phyloP scores from a whole-genome alignment of 2,113 vertebrate genomes.

The Reinhardtius hippoglossoides region DNA sequence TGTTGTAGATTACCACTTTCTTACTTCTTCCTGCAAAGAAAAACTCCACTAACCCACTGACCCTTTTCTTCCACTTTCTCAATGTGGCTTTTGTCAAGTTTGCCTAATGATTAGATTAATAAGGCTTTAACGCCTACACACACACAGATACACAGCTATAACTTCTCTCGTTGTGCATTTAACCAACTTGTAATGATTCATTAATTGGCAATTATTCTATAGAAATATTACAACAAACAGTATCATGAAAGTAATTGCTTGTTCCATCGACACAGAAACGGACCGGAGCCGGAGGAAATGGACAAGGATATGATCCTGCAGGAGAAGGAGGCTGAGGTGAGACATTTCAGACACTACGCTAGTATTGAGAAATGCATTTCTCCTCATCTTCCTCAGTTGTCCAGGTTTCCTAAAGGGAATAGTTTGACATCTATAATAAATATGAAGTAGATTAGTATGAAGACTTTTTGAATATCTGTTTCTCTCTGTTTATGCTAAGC shows the following conservation, averaged over 20 bases:
- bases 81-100: constrained; percentile 59
- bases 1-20: constrained; percentile 56
- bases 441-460: background rate
- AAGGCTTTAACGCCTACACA: background rate
- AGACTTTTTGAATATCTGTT: background rate
- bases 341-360: background rate
- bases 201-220: background rate
- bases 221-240: background rate
- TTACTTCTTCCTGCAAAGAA: constrained; percentile 14
- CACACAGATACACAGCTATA: constrained; percentile 1
- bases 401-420: background rate
- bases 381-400: background rate
- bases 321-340: constrained; percentile 98
- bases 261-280: constrained; percentile 82
- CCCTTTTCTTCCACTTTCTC: constrained; percentile 48
- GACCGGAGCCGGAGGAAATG: constrained; percentile 92
- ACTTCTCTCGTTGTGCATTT: constrained; percentile 13
- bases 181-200: background rate
- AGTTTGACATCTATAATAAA: background rate
- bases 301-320: constrained; percentile 97
- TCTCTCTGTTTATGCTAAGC: background rate
- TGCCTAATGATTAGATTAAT: constrained; percentile 39
- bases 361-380: background rate
- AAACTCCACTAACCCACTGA: constrained; percentile 61
- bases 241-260: constrained; percentile 27